Percentiles rank a stretch among this genome's conserved stretches.
Evolutionary conservation across 2,113 vertebrate genomes (phyloP).

Genomic region (Pholis gunnellus): DNA sequence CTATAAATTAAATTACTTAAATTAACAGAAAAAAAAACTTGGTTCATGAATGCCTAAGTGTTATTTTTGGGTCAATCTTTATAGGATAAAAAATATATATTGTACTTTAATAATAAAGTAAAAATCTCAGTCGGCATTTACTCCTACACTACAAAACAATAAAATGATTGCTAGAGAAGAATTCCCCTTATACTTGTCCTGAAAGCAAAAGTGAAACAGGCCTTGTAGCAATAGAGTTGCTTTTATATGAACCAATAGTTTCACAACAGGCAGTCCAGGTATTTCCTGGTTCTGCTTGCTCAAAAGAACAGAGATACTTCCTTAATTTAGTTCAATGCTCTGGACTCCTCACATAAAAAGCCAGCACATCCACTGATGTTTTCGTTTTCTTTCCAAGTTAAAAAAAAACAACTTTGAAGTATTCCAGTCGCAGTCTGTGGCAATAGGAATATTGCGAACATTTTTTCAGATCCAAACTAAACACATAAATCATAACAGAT

Average conservation of each 20-base stretch:
- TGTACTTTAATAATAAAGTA: not conserved
- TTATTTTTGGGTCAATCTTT: not conserved
- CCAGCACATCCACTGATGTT: not conserved
- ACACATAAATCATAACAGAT: not conserved
- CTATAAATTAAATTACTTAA: not conserved
- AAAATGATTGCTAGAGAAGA: not conserved
- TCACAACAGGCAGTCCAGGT: conserved; percentile 1
- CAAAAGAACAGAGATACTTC: conserved; percentile 20
- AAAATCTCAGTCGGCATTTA: not conserved
- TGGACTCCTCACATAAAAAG: not conserved
- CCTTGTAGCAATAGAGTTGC: not conserved
- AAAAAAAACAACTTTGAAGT: not conserved
- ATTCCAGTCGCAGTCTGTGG: not conserved
- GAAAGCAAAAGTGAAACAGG: conserved; percentile 32
- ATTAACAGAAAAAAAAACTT: not conserved
- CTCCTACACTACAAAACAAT: not conserved
- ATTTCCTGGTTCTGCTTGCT: conserved; percentile 36
- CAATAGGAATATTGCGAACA: not conserved
- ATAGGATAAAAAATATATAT: not conserved
- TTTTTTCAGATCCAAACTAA: not conserved
- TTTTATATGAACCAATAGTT: not conserved
- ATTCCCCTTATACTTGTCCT: not conserved
- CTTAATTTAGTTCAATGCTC: conserved; percentile 4
- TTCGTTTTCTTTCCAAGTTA: not conserved
- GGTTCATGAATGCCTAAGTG: not conserved